These are phyloP conservation scores for Alentia gelatinosa DNA, from an alignment of 2,888 invertebrate species.

Conservation along the genomic window DNA sequence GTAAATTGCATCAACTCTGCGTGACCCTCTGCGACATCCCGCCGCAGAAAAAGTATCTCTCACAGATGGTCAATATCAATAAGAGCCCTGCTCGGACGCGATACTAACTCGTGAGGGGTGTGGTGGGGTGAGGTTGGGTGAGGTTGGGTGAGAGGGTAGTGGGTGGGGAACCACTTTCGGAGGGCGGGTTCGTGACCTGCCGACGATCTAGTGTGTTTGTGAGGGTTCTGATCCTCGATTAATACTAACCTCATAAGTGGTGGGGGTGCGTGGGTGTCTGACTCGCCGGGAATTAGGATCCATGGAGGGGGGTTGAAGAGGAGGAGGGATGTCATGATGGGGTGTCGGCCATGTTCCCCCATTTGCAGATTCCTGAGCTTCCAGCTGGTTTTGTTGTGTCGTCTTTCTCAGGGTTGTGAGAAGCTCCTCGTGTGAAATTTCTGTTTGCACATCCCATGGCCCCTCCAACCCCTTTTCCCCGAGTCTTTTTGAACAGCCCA, in stretches of 20 bases:
- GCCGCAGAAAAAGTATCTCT: slow-evolving; percentile 18
- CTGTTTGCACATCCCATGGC: too few species aligned
- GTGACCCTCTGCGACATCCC: background rate
- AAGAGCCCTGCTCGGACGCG: background rate
- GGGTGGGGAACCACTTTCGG: background rate
- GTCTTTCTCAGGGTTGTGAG: too few species aligned
- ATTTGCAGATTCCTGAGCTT: too few species aligned
- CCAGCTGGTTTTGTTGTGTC: too few species aligned
- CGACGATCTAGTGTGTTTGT: background rate
- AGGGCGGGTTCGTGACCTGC: background rate
- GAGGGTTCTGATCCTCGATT: slow-evolving; percentile 22
- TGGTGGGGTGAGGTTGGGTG: too few species aligned
- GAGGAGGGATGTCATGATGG: background rate
- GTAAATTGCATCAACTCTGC: slow-evolving; percentile 30
- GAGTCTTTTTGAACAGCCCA: too few species aligned
- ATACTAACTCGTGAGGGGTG: background rate
- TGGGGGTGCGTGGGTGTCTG: background rate
- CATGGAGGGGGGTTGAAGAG: background rate
- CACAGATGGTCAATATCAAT: slow-evolving; percentile 41
- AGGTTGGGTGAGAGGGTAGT: background rate
- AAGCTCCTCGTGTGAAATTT: too few species aligned
- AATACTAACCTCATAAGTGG: slow-evolving; percentile 36
- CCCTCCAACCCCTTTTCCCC: too few species aligned
- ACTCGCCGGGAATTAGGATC: background rate
- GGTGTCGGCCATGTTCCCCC: too few species aligned